A percentile compares a stretch with the other conserved stretches of the same genome.
Evolutionary conservation across 2,888 invertebrate species (phyloP).

Genomic region (Perizoma affinitatum): DNA sequence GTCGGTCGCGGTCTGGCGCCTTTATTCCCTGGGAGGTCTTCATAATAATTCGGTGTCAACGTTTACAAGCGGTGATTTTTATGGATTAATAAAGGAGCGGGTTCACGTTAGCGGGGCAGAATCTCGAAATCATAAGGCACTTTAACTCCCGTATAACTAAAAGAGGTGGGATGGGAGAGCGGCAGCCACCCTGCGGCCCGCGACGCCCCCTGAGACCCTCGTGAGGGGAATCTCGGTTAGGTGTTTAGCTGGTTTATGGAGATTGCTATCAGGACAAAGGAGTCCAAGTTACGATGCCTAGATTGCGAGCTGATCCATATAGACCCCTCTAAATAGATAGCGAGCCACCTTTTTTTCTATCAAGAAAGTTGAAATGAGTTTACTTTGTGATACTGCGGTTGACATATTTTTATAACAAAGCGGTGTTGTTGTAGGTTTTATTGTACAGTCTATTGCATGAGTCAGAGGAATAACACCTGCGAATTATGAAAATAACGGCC

Average conservation of each 20-base stretch:
- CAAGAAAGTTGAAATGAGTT: constrained; percentile 51
- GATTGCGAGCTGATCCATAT: constrained; percentile 71
- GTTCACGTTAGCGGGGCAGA: constrained; percentile 55
- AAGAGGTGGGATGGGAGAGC: constrained; percentile 46
- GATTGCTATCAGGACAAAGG: constrained; percentile 81
- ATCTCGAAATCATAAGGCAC: constrained; percentile 72
- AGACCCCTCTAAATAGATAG: constrained; percentile 57
- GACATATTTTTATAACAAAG: constrained; percentile 33
- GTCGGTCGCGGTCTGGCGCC: constrained; percentile 24
- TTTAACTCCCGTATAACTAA: constrained; percentile 67
- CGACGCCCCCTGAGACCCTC: constrained; percentile 45
- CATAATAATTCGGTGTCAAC: constrained; percentile 54
- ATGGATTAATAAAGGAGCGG: constrained; percentile 66
- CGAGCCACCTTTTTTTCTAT: constrained; percentile 51
- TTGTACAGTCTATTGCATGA: constrained; percentile 28
- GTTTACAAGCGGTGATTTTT: constrained; percentile 56
- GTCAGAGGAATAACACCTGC: constrained; percentile 33
- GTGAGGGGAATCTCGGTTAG: constrained; percentile 73
- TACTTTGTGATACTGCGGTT: constrained; percentile 28
- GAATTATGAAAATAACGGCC: constrained; percentile 18
- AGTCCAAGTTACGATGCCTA: constrained; percentile 73
- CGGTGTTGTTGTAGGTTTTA: constrained; percentile 17
- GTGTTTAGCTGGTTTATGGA: constrained; percentile 83
- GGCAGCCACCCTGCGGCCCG: constrained; percentile 32
- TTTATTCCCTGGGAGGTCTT: constrained; percentile 47